Conservation (phyloP, 2,113 vertebrate species). For the Strigops habroptila region DNA sequence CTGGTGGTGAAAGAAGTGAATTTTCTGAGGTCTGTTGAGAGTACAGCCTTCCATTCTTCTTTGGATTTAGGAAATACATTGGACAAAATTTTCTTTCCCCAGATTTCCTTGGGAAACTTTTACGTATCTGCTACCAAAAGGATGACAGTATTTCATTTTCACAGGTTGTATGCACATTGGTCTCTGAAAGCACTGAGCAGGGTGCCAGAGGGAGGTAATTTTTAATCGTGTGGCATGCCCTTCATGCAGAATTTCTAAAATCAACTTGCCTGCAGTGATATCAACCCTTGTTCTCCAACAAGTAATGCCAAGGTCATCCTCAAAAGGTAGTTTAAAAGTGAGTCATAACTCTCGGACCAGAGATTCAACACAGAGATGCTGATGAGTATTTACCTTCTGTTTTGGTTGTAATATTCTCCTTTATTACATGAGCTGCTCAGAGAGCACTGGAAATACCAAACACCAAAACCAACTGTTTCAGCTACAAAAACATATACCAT, state of each 20-base stretch:
- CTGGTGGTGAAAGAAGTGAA: slow-evolving; percentile 65
- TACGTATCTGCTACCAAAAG: background rate
- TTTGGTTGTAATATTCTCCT: background rate
- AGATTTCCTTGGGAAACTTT: background rate
- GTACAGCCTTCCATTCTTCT: slow-evolving; percentile 30
- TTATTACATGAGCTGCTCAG: background rate
- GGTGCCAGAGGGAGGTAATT: background rate
- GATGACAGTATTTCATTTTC: background rate
- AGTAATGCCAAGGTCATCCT: background rate
- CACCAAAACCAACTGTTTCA: background rate
- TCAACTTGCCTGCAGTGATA: background rate
- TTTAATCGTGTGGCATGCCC: background rate
- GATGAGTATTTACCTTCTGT: background rate
- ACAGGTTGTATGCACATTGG: background rate
- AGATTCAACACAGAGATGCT: background rate
- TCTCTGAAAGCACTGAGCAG: background rate
- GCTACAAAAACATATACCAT: background rate
- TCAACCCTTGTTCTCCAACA: background rate
- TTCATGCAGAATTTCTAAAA: background rate
- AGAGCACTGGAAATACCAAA: background rate
- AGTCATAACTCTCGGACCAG: background rate
- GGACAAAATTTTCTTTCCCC: background rate
- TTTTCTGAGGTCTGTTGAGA: slow-evolving; percentile 36
- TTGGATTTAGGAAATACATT: background rate
- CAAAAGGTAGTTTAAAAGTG: background rate